These are phyloP conservation scores for Scartelaos histophorus DNA, from an alignment of 2,113 vertebrate species.

Conservation along the genomic window DNA sequence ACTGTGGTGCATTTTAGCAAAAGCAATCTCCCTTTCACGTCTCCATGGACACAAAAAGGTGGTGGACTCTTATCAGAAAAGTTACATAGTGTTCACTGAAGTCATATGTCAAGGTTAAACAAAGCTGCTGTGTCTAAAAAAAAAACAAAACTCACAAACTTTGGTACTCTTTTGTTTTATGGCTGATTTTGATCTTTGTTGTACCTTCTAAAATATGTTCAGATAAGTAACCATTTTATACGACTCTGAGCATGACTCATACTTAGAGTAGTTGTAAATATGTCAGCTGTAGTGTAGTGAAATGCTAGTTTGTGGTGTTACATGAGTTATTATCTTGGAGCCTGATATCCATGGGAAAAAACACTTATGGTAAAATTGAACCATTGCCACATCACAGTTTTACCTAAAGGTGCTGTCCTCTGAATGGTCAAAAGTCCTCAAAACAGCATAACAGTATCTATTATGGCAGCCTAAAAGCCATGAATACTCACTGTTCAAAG, in stretches of 20 bases:
- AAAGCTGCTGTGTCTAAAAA: not conserved
- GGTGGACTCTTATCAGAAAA: too few species aligned
- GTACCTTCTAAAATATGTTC: not conserved
- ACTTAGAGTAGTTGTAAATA: not conserved
- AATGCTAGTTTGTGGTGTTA: not conserved
- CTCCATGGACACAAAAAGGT: too few species aligned
- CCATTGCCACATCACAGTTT: too few species aligned
- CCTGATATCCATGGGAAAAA: not conserved
- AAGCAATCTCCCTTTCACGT: too few species aligned
- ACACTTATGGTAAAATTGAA: not conserved
- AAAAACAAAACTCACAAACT: not conserved
- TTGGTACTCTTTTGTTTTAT: not conserved
- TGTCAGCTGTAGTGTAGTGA: not conserved
- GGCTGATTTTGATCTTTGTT: not conserved
- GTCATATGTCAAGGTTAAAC: not conserved
- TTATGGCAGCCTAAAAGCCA: too few species aligned
- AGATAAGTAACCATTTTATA: not conserved
- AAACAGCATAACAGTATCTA: too few species aligned
- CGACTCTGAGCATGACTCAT: not conserved
- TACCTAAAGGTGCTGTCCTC: too few species aligned
- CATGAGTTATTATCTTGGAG: not conserved
- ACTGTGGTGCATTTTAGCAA: too few species aligned
- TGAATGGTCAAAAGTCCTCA: too few species aligned
- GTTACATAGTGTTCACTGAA: too few species aligned
- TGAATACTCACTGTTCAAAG: too few species aligned